Evolutionary conservation across 2,797 vertebrate genomes (phyloP).

Genomic region (Orientallactaga sibirica): DNA sequence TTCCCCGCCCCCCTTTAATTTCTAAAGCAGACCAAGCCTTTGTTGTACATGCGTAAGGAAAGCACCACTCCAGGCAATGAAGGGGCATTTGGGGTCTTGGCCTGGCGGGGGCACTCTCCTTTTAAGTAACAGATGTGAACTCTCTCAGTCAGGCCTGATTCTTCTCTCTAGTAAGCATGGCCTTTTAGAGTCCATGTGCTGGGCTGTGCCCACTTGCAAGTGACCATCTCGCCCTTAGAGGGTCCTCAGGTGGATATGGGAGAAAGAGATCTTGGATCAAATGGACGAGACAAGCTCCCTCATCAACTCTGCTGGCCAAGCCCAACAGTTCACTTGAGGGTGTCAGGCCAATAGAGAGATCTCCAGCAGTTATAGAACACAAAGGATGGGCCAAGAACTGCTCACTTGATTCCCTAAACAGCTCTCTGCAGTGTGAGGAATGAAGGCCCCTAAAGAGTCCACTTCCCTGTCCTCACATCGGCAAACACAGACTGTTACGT

Average conservation of each 20-base stretch:
- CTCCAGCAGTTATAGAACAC: not conserved
- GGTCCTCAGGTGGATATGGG: not conserved
- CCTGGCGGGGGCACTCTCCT: not conserved
- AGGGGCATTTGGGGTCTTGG: not conserved
- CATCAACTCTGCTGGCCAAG: not conserved
- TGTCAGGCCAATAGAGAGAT: not conserved
- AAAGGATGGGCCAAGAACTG: not conserved
- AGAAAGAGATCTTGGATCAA: conserved; percentile 5
- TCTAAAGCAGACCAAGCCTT: not conserved
- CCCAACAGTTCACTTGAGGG: not conserved
- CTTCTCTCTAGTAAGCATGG: not conserved
- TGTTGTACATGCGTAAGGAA: not conserved
- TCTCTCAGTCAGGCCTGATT: not conserved
- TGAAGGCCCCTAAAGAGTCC: not conserved
- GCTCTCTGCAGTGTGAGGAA: not conserved
- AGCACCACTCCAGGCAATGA: not conserved
- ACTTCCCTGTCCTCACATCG: not conserved
- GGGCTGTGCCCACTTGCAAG: not conserved
- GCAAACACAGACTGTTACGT: not conserved
- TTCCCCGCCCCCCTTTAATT: not conserved
- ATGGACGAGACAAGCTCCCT: not conserved
- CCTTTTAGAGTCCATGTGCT: not conserved
- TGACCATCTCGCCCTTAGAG: not conserved
- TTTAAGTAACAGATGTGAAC: not conserved
- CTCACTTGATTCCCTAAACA: not conserved